Base-by-base conservation (phyloP, 2,113 vertebrate species). In the Drymodes brunneopygia region DNA sequence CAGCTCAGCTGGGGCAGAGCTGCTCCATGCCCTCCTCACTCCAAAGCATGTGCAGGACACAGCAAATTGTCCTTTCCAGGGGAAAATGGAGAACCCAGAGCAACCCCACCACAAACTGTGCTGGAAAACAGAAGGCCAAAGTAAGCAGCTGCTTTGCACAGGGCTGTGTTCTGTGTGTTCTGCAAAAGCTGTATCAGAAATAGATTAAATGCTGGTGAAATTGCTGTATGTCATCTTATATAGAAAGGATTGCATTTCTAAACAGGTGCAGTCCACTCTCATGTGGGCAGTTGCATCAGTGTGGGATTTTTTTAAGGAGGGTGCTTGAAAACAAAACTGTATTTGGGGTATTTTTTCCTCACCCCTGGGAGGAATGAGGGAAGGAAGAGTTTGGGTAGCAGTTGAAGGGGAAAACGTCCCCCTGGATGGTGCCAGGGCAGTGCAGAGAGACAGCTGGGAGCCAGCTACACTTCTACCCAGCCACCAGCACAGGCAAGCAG, bases 31-130 rank as follows among this genome's bases (percentile, higher is more conserved):
- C 58, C 79, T 13, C 35, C 12, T 12, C 38, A 12, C 74, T 56
- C 58, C 17, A 1, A 17, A 47, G 42, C 0, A 0, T 0, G 0
- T 14, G 10, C 17, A 35, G 75, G 72, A 50, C 40, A 21, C 57
- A 57, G n/a, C 28, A 78, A 40, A 56, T 70, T 42, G 40, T 57
- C 57, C 33, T 62, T 75, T 38, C 42, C 57, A 61, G 2, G 4
- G 28, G 40, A 87, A 48, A 42, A 67, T 60, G 60, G 60, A 54
- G 42, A 64, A 16, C 40, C 62, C 56, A 67, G 66, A 93, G 65
- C 58, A 84, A 9, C 9, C 47, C 28, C 53, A 72, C 65, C 35
- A 27, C 45, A 31, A 80, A 64, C 38, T 33, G 17, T 33, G 57
- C 88, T 80, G 29, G 54, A 25, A 88, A 82, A 86, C 12, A 7